A percentile compares a stretch with the other conserved stretches of the same genome.
Conservation (phyloP, 2,888 invertebrate species). For the Drosophila kuntzei region DNA sequence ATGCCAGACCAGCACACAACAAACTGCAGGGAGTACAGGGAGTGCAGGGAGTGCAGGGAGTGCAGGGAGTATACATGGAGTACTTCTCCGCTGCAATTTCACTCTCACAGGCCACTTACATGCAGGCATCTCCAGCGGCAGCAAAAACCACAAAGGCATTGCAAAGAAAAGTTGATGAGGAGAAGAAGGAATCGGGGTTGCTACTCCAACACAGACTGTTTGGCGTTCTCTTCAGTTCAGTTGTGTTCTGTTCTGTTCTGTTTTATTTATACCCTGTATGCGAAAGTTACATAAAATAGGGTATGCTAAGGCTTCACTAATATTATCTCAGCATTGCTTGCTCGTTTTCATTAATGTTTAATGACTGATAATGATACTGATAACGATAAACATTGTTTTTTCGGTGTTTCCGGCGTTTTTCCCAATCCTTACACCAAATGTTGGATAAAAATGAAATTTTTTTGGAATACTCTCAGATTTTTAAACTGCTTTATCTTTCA, state of each 20-base stretch:
- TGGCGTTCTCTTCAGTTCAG: slow-evolving; percentile 52
- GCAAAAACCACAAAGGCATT: slow-evolving; percentile 60
- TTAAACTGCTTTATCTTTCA: no score
- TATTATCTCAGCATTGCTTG: neutral
- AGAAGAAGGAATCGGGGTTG: slow-evolving; percentile 24
- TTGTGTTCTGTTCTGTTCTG: slow-evolving; percentile 43
- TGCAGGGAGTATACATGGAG: slow-evolving; percentile 13
- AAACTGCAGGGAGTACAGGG: slow-evolving; percentile 23
- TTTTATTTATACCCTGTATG: slow-evolving; percentile 40
- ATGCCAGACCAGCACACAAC: slow-evolving; percentile 57
- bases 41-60: slow-evolving; percentile 7
- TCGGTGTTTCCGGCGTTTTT: no score
- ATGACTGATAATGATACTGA: no score
- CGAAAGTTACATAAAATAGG: neutral
- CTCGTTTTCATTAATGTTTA: no score
- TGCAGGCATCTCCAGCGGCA: slow-evolving; percentile 69
- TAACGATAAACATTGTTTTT: no score
- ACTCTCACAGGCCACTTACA: slow-evolving; percentile 74
- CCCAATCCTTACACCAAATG: no score
- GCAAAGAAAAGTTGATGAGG: slow-evolving; percentile 50
- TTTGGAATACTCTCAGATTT: no score
- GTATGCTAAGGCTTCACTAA: neutral
- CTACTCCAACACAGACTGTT: slow-evolving; percentile 55
- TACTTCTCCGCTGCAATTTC: slow-evolving; percentile 36
- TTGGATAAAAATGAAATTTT: no score